phyloP scores from a whole-genome alignment of 2,797 vertebrate species.

The Kryptopterus vitreolus region DNA sequence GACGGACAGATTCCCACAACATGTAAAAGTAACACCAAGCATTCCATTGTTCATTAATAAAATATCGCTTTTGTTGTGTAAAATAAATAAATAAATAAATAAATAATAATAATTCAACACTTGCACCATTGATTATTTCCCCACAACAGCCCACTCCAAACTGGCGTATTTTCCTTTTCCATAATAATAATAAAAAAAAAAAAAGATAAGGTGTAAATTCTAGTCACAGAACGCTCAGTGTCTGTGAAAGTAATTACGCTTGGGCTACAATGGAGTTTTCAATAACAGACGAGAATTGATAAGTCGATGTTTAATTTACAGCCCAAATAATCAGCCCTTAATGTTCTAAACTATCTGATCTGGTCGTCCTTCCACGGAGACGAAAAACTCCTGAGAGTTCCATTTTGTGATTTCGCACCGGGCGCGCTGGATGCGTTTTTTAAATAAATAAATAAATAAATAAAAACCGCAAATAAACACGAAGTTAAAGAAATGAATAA shows the following conservation, averaged over 20 bases:
- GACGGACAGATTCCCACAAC: not conserved
- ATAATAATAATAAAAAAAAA: too few relatives aligned
- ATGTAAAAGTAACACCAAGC: not conserved
- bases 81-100: too few relatives aligned
- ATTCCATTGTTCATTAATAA: not conserved
- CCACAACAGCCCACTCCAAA: too few relatives aligned
- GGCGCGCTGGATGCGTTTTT: not conserved
- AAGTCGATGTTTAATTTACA: conserved; percentile 46
- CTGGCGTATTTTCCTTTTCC: not conserved
- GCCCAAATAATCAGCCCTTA: conserved; percentile 42
- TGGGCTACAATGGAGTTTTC: conserved; percentile 19
- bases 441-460: too few relatives aligned
- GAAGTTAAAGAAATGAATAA: not conserved
- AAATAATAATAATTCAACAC: not conserved
- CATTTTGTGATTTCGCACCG: not conserved
- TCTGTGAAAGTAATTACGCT: conserved; percentile 6
- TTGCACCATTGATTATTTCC: not conserved
- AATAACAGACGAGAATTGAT: conserved; percentile 30
- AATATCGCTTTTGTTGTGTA: too few relatives aligned
- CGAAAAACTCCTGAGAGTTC: not conserved
- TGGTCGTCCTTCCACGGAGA: not conserved
- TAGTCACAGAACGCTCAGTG: not conserved
- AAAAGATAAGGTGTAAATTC: conserved; percentile 1
- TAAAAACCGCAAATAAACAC: not conserved
- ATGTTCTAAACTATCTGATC: conserved; percentile 47